Conservation (phyloP, 2,888 invertebrate genomes). For the Koerneria pararmatus region DNA sequence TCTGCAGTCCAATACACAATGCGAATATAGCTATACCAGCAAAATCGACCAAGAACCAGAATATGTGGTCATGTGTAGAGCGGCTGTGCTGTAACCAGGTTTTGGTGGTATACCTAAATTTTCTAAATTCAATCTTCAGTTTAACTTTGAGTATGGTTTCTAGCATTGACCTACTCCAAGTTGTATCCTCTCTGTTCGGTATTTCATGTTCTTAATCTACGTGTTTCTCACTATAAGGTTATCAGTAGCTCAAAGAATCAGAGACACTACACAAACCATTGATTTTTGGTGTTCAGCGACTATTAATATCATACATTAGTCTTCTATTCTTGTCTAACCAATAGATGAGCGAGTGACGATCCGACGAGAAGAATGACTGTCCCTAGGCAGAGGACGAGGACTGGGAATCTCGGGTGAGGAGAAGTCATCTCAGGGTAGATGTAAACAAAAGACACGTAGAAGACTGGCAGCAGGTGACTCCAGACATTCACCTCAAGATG, state of each 20-base stretch:
- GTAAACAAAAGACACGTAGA: constrained; percentile 41
- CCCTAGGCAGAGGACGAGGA: constrained; percentile 43
- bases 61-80: constrained; percentile 48
- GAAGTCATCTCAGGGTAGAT: constrained; percentile 38
- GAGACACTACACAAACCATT: no score
- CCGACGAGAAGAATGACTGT: constrained; percentile 41
- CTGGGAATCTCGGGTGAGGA: constrained; percentile 36
- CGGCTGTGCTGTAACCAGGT: constrained; percentile 44
- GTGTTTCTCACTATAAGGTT: no score
- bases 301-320: no score
- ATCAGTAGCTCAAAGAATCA: no score
- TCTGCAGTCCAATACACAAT: constrained; percentile 47
- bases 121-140: no score
- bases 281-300: no score
- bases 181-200: no score
- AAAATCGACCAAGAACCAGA: constrained; percentile 54
- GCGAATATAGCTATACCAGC: constrained; percentile 52
- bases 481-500: constrained; percentile 50
- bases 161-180: no score
- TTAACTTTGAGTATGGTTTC: no score
- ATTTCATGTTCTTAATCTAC: no score
- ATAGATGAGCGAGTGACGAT: constrained; percentile 43
- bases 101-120: no score
- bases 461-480: constrained; percentile 49
- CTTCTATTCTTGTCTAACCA: no score